These are phyloP conservation scores for Gibbula magus DNA, from an alignment of 2,888 invertebrate genomes.

Conservation along the genomic window DNA sequence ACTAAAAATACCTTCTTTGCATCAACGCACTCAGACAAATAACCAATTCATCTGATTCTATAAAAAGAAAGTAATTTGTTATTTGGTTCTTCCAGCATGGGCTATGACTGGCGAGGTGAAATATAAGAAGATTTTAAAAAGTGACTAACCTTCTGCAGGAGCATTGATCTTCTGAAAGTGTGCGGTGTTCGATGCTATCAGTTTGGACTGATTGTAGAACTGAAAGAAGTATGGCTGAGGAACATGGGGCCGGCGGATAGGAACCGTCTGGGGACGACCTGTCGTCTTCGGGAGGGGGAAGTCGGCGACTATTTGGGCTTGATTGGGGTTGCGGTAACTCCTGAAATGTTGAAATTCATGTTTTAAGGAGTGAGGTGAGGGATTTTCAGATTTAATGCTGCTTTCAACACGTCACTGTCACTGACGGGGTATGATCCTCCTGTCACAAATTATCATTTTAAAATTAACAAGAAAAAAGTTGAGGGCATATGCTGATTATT, in stretches of 20 bases:
- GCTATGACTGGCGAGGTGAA: too few relatives aligned
- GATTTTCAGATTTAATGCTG: not conserved
- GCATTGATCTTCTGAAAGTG: not conserved
- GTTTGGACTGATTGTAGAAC: constrained; percentile 48
- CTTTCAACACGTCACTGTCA: too few relatives aligned
- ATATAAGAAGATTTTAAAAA: not conserved
- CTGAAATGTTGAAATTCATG: constrained; percentile 41
- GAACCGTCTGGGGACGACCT: constrained; percentile 56
- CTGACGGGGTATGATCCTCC: too few relatives aligned
- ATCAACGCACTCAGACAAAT: too few relatives aligned
- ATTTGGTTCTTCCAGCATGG: too few relatives aligned
- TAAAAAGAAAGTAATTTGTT: too few relatives aligned
- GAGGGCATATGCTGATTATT: too few relatives aligned
- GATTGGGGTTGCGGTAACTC: constrained; percentile 66
- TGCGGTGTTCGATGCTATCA: not conserved
- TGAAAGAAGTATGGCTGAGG: constrained; percentile 66
- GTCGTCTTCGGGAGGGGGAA: constrained; percentile 48
- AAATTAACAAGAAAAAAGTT: too few relatives aligned
- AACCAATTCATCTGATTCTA: too few relatives aligned
- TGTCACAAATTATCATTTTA: too few relatives aligned
- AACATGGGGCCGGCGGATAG: constrained; percentile 54
- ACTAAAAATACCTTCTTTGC: too few relatives aligned
- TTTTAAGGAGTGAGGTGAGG: not conserved
- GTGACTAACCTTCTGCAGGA: constrained; percentile 1
- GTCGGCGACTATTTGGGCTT: constrained; percentile 62